Base-by-base conservation (phyloP, 2,888 invertebrate genomes). In the Charanyca ferruginea region DNA sequence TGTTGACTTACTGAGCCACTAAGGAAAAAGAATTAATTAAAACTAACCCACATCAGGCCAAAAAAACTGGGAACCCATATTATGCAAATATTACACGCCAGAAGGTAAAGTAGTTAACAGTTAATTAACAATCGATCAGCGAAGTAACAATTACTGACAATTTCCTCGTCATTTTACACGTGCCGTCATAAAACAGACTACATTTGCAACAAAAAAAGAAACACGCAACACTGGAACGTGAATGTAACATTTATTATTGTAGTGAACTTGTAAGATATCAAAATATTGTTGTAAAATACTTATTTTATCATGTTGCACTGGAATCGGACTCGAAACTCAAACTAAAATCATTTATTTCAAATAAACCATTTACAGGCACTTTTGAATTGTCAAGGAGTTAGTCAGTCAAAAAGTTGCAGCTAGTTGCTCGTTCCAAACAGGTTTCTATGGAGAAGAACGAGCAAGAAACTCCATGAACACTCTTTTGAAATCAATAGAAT, bases 31-130 rank as follows among this genome's bases (percentile, higher is more conserved):
- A 66, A 78, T 66, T 53, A 78, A 74, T 74, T 68, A 74, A 67
- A 49, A 57, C 42, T 59, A 62, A 59, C 74, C 74, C 41, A 79
- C 63, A 53, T 60, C 42, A 6, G 45, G 35, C 18, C 35, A 54
- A 59, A 81, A 78, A 81, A 79, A 69, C 41, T 76, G 49, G 80
- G 80, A 81, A 80, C 80, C 51, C 47, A 52, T 53, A 53, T 69
- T 69, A 80, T 68, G 67, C 64, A 75, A 68, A 77, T 68, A 54
- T 62, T 48, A 60, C 66, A 79, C 63, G 58, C 54, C 23, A 70
- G 25, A 71, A 66, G 38, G 59, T 67, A 66, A 64, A 42, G 16
- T 6, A 42, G 20, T 55, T 52, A 59, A 72, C 28, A 51, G 52
- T 65, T 53, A 71, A 61, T 65, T 66, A 68, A 49, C 53, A 20